Evolutionary conservation across 2,113 vertebrate genomes (phyloP).

Genomic region (Sorex fumeus): DNA sequence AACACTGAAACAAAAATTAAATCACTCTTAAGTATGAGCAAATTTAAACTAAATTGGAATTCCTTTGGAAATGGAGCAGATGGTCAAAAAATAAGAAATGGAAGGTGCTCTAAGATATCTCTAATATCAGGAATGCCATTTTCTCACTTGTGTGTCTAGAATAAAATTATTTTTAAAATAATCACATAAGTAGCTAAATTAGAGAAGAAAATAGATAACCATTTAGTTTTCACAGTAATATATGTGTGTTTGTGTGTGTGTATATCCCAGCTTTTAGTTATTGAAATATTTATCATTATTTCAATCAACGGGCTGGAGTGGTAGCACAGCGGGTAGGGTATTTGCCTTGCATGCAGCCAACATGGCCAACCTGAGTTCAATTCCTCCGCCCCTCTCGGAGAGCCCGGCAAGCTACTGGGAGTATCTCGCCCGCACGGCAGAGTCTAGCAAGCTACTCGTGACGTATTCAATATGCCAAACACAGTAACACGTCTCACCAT

Average conservation of each 20-base stretch:
- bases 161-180: conserved; percentile 68
- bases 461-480: too few relatives aligned
- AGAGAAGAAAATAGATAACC: conserved; percentile 56
- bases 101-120: conserved; percentile 15
- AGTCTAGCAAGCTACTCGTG: too few relatives aligned
- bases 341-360: too few relatives aligned
- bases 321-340: too few relatives aligned
- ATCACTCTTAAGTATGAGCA: conserved; percentile 38
- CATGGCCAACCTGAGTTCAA: too few relatives aligned
- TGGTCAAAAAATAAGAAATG: conserved; percentile 57
- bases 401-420: too few relatives aligned
- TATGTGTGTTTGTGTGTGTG: background rate
- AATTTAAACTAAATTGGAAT: conserved; percentile 64
- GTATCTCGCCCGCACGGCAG: too few relatives aligned
- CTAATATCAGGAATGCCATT: conserved; percentile 23
- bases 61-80: conserved; percentile 68
- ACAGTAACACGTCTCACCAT: too few relatives aligned
- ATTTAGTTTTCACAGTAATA: conserved; percentile 53
- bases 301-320: too few relatives aligned
- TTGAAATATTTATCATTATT: conserved; percentile 57
- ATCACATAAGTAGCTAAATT: conserved; percentile 53
- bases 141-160: conserved; percentile 69
- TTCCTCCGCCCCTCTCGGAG: too few relatives aligned
- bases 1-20: background rate
- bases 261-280: conserved; percentile 35